Evolutionary conservation across 1,140 invertebrate genomes (phyloP), one percentile per base, ranked within the genome.

Genomic region (Pseudomyrmex concolor): DNA sequence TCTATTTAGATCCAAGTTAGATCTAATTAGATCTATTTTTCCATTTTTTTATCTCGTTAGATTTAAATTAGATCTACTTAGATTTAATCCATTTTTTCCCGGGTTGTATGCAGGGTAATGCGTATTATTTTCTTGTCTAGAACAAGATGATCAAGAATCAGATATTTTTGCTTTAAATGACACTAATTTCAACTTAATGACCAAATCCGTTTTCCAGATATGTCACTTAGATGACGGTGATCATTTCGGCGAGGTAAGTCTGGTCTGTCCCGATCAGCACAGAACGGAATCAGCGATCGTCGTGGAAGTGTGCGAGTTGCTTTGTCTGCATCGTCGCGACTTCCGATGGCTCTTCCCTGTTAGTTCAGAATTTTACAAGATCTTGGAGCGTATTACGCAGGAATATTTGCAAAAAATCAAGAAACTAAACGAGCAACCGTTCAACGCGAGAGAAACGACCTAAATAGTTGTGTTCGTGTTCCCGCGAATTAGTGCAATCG

Each of bases 181-280:
- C 34, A 7, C 5, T 5, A 34, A 7, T 34, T 34, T 0, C 34
- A 34, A 5, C 0, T 34, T 64, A 59, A 34, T 71, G 76, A 62
- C 51, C 57, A 85, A 9, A 51, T 55, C 9, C 77, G n/a, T 17
- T 66, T 70, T 8, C 10, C 60, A 95, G 94, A 91, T 95, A 34
- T 94, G 91, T 67, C 95, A 95, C 67, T 80, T 95, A 9, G 86
- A 94, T 15, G 94, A 95, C 73, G 95, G 95, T n/a, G 92, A 91
- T 15, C 89, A 93, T 81, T 95, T 95, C 78, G 95, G 95, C 0
- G 94, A 94, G 81, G 88, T 90, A 19, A 91, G 92, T 10, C 64
- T 94, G 34, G 66, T 94, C 22, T 78, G 88, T 62, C 57, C 83
- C 0, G 78, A 93, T n/a, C 67, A 66, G 13, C 86, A 68, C 19